Percentiles rank a stretch among this genome's conserved stretches.
Conservation (phyloP, 2,888 invertebrate species). For the Eupithecia inturbata region DNA sequence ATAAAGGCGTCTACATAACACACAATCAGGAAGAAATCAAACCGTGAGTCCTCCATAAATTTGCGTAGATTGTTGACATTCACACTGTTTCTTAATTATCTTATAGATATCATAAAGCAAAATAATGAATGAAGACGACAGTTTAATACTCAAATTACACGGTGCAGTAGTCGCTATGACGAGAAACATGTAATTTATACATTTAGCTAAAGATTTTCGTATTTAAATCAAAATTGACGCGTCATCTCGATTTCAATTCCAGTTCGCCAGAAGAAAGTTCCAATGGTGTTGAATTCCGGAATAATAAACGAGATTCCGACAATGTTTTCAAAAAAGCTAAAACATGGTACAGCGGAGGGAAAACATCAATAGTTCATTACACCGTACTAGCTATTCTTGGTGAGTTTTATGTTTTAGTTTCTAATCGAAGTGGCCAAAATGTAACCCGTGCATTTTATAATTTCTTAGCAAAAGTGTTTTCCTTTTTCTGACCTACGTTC, state of each 20-base stretch:
- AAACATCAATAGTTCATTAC: slow-evolving; percentile 49
- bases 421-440: background rate
- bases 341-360: slow-evolving; percentile 41
- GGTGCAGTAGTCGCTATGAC: slow-evolving; percentile 53
- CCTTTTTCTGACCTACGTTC: background rate
- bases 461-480: background rate
- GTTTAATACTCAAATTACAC: slow-evolving; percentile 57
- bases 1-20: slow-evolving; percentile 63
- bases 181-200: slow-evolving; percentile 52
- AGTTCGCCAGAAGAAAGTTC: slow-evolving; percentile 21
- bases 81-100: slow-evolving; percentile 39
- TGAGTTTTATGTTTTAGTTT: slow-evolving; percentile 46
- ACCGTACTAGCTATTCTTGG: slow-evolving; percentile 52
- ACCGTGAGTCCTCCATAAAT: slow-evolving; percentile 60
- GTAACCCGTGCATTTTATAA: background rate
- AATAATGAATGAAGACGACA: slow-evolving; percentile 71
- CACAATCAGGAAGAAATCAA: slow-evolving; percentile 59
- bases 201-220: background rate
- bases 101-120: slow-evolving; percentile 45
- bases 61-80: slow-evolving; percentile 33
- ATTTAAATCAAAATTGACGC: background rate
- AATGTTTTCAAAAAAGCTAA: slow-evolving; percentile 39
- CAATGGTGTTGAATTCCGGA: slow-evolving; percentile 2
- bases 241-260: slow-evolving; percentile 10
- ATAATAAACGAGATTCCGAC: slow-evolving; percentile 32